Percentiles rank a stretch among this genome's conserved stretches.
phyloP scores from a whole-genome alignment of 2,113 vertebrate genomes.

The Vulpes vulpes region DNA sequence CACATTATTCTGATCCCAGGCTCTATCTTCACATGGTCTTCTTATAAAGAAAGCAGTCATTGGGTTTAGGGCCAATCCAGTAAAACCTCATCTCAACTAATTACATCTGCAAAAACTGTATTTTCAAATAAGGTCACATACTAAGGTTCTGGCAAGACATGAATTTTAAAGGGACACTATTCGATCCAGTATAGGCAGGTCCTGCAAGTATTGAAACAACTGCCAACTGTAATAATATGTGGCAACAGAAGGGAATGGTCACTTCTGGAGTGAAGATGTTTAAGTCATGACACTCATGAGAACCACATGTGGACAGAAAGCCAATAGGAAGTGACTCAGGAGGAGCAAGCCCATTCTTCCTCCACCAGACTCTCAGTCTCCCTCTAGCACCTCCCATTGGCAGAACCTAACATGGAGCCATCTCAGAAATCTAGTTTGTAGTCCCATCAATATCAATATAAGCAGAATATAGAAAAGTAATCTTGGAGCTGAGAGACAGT shows the following conservation, averaged over 20 bases:
- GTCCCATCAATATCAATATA: not conserved
- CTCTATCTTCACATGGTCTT: not conserved
- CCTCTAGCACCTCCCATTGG: not conserved
- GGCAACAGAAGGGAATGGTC: not conserved
- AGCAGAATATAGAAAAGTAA: not conserved
- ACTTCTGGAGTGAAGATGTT: not conserved
- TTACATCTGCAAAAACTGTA: not conserved
- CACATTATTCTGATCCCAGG: not conserved
- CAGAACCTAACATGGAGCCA: not conserved
- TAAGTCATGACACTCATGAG: not conserved
- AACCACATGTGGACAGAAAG: not conserved
- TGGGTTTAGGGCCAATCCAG: not conserved
- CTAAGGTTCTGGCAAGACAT: not conserved
- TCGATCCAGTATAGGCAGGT: not conserved
- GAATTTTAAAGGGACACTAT: not conserved
- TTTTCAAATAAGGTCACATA: slow-evolving; percentile 2
- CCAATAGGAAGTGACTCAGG: not conserved
- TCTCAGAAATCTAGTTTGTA: not conserved
- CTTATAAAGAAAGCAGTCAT: not conserved
- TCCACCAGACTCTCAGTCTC: not conserved
- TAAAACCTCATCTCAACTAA: not conserved
- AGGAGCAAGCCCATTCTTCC: not conserved
- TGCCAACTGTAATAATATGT: not conserved
- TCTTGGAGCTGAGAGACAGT: not conserved
- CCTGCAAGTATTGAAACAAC: not conserved